Percentiles rank a stretch among this genome's conserved stretches.
These are phyloP conservation scores for Oncopeltus fasciatus DNA, from an alignment of 1,140 invertebrate species.

Conservation along the genomic window DNA sequence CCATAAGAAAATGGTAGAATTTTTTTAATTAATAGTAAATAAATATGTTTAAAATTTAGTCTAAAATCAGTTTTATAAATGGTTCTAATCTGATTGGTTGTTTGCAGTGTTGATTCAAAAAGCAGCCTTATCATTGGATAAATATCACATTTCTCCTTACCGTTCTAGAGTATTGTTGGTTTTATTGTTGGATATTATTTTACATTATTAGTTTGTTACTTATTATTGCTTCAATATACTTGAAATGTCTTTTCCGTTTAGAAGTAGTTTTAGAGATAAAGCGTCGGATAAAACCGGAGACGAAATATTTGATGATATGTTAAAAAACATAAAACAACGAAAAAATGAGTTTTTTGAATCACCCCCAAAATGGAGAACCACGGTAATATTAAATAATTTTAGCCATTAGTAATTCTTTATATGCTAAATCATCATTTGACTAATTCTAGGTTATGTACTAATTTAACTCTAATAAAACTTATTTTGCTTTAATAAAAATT, in stretches of 20 bases:
- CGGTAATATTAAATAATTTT: not conserved
- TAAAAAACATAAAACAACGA: not conserved
- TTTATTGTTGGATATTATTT: no score
- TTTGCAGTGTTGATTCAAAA: conserved; percentile 4
- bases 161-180: not conserved
- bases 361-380: not conserved
- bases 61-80: no score
- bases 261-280: conserved; percentile 7
- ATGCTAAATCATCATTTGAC: no score
- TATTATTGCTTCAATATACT: no score
- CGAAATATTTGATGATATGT: conserved; percentile 10
- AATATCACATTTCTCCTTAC: conserved; percentile 1
- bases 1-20: no score
- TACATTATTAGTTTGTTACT: no score
- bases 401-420: no score
- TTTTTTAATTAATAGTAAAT: no score
- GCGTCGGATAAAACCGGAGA: not conserved
- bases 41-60: no score
- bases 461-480: no score
- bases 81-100: not conserved
- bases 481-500: no score
- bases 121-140: conserved; percentile 1
- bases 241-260: conserved; percentile 11
- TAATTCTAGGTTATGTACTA: no score
- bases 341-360: conserved; percentile 12